phyloP scores from a whole-genome alignment of 2,888 invertebrate genomes.

The Shargacucullia verbasci region DNA sequence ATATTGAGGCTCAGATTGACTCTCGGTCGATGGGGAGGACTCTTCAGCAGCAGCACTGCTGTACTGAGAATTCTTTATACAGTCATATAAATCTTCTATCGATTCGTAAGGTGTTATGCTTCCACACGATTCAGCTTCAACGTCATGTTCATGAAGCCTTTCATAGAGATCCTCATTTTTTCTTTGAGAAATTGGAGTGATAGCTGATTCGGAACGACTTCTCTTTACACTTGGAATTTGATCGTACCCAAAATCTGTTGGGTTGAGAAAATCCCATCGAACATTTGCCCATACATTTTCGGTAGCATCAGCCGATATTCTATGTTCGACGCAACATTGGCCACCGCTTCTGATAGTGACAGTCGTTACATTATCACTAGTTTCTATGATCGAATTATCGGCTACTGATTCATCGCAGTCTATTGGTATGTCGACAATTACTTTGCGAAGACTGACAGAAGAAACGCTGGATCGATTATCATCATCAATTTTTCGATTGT shows the following conservation, averaged over 20 bases:
- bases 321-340: slow-evolving; percentile 84
- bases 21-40: slow-evolving; percentile 82
- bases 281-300: slow-evolving; percentile 87
- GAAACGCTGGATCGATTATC: slow-evolving; percentile 74
- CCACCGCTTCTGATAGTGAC: slow-evolving; percentile 79
- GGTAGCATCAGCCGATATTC: slow-evolving; percentile 82
- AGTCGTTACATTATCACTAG: slow-evolving; percentile 79
- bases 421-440: slow-evolving; percentile 80
- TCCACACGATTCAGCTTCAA: slow-evolving; percentile 81
- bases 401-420: slow-evolving; percentile 77
- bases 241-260: slow-evolving; percentile 84
- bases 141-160: slow-evolving; percentile 74
- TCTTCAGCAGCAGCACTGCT: slow-evolving; percentile 78
- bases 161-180: slow-evolving; percentile 84
- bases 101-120: slow-evolving; percentile 87
- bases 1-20: slow-evolving; percentile 82
- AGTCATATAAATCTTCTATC: slow-evolving; percentile 86
- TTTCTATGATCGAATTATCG: slow-evolving; percentile 77
- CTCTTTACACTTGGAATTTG: slow-evolving; percentile 82
- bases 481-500: slow-evolving; percentile 76
- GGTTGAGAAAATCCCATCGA: slow-evolving; percentile 84
- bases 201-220: slow-evolving; percentile 84
- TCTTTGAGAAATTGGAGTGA: slow-evolving; percentile 77
- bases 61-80: slow-evolving; percentile 84
- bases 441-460: slow-evolving; percentile 77